Percentiles rank a stretch among this genome's conserved stretches.
Conservation (phyloP, 2,113 vertebrate genomes). For the Cairina moschata region DNA sequence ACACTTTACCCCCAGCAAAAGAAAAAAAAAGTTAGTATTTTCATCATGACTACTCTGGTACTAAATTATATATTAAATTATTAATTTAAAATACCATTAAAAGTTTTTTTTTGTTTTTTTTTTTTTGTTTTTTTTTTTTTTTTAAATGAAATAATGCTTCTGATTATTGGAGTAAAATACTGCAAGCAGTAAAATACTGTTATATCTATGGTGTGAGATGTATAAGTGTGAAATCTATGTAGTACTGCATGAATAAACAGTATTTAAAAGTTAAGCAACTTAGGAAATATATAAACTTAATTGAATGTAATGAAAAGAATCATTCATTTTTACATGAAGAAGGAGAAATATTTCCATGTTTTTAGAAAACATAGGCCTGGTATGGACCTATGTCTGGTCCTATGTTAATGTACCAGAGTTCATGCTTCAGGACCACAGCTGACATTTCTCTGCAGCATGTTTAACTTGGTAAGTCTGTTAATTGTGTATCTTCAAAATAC, state of each 20-base stretch:
- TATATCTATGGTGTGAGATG: background rate
- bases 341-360: background rate
- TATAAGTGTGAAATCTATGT: background rate
- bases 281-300: background rate
- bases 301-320: background rate
- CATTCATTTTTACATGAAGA: background rate
- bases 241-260: background rate
- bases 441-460: background rate
- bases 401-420: accelerated
- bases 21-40: background rate
- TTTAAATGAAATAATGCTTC: background rate
- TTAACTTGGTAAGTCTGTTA: background rate
- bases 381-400: background rate
- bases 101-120: background rate
- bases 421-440: background rate
- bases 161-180: background rate
- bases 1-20: accelerated
- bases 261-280: background rate
- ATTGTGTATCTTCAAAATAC: background rate
- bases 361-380: background rate
- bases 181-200: background rate
- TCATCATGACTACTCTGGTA: background rate
- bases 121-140: too few relatives aligned
- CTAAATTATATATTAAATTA: background rate
- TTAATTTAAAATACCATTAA: background rate